phyloP scores from a whole-genome alignment of 2,797 vertebrate genomes.

The Notolabrus celidotus region DNA sequence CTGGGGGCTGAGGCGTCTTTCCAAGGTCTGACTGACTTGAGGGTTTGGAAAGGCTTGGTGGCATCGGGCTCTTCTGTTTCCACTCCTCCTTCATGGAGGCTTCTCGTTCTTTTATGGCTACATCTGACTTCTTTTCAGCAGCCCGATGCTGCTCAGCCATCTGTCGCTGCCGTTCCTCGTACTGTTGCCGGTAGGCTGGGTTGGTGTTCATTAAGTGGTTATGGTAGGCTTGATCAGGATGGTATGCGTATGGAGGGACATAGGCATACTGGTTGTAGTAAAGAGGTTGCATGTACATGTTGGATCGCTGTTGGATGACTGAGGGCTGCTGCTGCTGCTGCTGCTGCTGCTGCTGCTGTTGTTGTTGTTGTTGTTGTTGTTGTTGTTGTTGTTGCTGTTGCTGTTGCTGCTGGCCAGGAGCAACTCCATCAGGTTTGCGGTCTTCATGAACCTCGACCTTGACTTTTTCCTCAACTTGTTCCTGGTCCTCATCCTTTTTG shows the following conservation, averaged over 20 bases:
- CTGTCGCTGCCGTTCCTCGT: slow-evolving; percentile 94
- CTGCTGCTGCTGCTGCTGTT: slow-evolving; percentile 88
- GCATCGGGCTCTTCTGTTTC: slow-evolving; percentile 95
- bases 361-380: too few relatives aligned
- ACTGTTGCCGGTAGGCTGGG: slow-evolving; percentile 94
- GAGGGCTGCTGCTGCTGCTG: slow-evolving; percentile 91
- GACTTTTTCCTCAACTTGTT: slow-evolving; percentile 89
- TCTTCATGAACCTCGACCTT: slow-evolving; percentile 93
- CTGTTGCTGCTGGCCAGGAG: slow-evolving; percentile 88
- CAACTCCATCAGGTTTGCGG: slow-evolving; percentile 89
- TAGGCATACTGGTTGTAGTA: slow-evolving; percentile 99
- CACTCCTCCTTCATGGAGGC: slow-evolving; percentile 92
- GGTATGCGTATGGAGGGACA: slow-evolving; percentile 95
- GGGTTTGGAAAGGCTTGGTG: slow-evolving; percentile 94
- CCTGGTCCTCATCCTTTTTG: slow-evolving; percentile 96
- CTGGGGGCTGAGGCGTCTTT: slow-evolving; percentile 86
- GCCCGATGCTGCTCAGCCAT: slow-evolving; percentile 92
- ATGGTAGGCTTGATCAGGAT: slow-evolving; percentile 94
- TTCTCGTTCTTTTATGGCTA: slow-evolving; percentile 93
- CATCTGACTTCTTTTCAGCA: slow-evolving; percentile 92
- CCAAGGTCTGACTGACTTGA: slow-evolving; percentile 93
- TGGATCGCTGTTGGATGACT: slow-evolving; percentile 96
- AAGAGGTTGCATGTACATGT: slow-evolving; percentile 99
- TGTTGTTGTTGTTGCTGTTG: slow-evolving; percentile 89
- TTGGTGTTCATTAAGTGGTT: slow-evolving; percentile 95